phyloP scores from a whole-genome alignment of 2,888 invertebrate genomes.

The Entomobrya multifasciata region DNA sequence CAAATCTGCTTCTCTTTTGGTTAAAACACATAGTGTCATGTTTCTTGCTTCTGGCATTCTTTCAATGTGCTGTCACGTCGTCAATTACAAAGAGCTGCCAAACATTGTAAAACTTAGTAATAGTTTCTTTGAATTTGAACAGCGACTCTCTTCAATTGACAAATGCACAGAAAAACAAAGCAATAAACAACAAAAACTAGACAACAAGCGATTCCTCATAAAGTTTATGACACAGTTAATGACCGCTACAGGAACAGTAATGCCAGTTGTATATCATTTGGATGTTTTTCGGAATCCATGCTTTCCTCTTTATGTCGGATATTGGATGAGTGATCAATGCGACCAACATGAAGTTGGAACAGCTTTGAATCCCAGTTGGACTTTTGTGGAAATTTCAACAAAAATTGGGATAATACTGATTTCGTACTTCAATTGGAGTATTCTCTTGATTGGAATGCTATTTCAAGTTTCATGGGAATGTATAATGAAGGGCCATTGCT shows the following conservation, averaged over 20 bases:
- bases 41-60: too few relatives aligned
- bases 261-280: conserved; percentile 28
- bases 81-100: too few relatives aligned
- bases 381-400: neutral
- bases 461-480: neutral
- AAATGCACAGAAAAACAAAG: too few relatives aligned
- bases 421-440: conserved; percentile 1
- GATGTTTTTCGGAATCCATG: conserved; percentile 40
- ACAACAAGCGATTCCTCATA: too few relatives aligned
- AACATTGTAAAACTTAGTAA: too few relatives aligned
- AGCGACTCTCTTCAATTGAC: too few relatives aligned
- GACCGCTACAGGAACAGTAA: neutral
- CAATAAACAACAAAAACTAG: too few relatives aligned
- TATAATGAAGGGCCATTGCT: neutral
- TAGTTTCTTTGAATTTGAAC: too few relatives aligned
- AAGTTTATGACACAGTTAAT: neutral
- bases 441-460: neutral
- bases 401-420: neutral
- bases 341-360: neutral
- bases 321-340: conserved; percentile 37
- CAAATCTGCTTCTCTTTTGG: too few relatives aligned
- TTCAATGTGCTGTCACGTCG: too few relatives aligned
- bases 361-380: neutral
- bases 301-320: conserved; percentile 34
- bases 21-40: too few relatives aligned